These are phyloP conservation scores for Fregata magnificens DNA, from an alignment of 2,113 vertebrate species.

Conservation along the genomic window DNA sequence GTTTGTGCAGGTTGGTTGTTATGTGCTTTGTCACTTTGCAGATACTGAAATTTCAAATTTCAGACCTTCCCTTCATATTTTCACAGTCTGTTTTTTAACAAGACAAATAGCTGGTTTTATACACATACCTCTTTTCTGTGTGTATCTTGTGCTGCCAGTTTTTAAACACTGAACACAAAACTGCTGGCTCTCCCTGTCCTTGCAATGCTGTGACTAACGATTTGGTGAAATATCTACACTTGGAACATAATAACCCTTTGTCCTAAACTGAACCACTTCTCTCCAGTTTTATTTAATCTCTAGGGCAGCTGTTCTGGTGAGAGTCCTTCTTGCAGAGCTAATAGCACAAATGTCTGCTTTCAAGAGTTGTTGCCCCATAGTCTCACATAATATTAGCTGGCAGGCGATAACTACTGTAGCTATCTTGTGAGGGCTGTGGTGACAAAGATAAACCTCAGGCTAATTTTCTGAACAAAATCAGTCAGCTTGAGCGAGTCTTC, in stretches of 20 bases:
- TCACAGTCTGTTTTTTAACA: background rate
- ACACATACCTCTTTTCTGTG: accelerated
- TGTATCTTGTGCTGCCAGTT: background rate
- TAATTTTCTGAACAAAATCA: slow-evolving; percentile 15
- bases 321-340: background rate
- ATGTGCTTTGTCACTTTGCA: background rate
- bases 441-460: slow-evolving; percentile 19
- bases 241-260: background rate
- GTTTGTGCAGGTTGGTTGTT: background rate
- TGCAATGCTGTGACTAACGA: background rate
- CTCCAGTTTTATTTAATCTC: background rate
- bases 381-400: background rate
- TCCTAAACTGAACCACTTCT: background rate
- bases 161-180: background rate
- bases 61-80: background rate
- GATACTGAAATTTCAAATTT: background rate
- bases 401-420: background rate
- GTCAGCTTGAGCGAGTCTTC: background rate
- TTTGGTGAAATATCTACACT: background rate
- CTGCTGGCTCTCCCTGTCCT: background rate
- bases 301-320: background rate
- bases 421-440: background rate
- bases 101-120: background rate
- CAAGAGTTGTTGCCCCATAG: background rate
- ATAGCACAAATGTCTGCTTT: background rate